phyloP scores from a whole-genome alignment of 2,888 invertebrate genomes.

The Mongoloraphidia duomilia region DNA sequence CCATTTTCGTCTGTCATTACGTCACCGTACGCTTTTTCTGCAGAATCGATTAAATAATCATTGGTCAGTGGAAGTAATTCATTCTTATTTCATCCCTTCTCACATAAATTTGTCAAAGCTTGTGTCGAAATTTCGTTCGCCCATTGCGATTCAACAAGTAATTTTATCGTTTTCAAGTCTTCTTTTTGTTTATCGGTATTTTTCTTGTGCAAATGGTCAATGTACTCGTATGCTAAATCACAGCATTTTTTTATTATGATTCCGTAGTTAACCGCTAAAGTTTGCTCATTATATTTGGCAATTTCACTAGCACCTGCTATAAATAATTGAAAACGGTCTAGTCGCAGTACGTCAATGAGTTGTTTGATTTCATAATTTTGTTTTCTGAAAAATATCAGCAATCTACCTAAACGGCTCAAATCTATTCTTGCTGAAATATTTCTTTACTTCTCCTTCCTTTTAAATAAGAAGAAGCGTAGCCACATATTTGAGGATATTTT shows the following conservation, averaged over 20 bases:
- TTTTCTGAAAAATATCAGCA: constrained; percentile 9
- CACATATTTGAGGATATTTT: constrained; percentile 12
- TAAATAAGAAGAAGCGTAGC: constrained; percentile 13
- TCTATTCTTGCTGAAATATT: constrained; percentile 13
- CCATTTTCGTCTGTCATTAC: constrained; percentile 1
- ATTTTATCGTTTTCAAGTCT: constrained; percentile 16
- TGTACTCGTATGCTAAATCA: constrained; percentile 15
- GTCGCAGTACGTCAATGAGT: constrained; percentile 13
- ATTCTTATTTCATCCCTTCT: constrained; percentile 17
- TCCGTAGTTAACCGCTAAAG: constrained; percentile 16
- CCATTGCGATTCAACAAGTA: constrained; percentile 17
- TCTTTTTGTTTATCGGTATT: constrained; percentile 10
- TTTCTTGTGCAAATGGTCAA: constrained; percentile 12
- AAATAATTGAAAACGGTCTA: constrained; percentile 11
- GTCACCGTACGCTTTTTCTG: constrained; percentile 2
- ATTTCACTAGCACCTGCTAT: constrained; percentile 13
- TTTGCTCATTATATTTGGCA: constrained; percentile 13
- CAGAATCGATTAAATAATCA: constrained; percentile 8
- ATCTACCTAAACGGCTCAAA: constrained; percentile 12
- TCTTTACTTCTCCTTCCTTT: constrained; percentile 14
- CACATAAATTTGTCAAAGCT: constrained; percentile 15
- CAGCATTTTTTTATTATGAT: constrained; percentile 17
- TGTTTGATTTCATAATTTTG: constrained; percentile 8
- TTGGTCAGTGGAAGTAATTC: constrained; percentile 15
- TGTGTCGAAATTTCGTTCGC: constrained; percentile 16